phyloP scores from a whole-genome alignment of 2,797 vertebrate species.

The Lepus oiostolus region DNA sequence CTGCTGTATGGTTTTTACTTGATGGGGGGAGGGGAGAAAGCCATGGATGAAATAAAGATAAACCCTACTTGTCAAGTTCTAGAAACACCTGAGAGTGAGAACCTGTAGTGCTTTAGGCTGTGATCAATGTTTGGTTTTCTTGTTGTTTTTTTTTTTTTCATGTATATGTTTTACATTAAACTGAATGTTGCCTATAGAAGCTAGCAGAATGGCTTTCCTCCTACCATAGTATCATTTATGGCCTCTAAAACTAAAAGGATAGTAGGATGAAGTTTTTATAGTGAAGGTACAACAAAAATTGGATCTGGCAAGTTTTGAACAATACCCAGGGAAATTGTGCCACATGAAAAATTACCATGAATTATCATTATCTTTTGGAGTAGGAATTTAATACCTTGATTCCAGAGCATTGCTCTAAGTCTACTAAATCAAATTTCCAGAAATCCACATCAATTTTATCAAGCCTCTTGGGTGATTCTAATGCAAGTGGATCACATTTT shows the following conservation, averaged over 20 bases:
- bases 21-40: neutral
- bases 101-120: neutral
- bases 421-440: conserved; percentile 41
- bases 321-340: conserved; percentile 15
- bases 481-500: conserved; percentile 4
- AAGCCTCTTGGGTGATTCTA: conserved; percentile 30
- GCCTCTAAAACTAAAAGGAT: conserved; percentile 52
- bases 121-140: neutral
- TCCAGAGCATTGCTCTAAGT: conserved; percentile 45
- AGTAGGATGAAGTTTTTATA: neutral
- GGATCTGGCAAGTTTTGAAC: conserved; percentile 31
- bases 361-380: neutral
- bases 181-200: conserved; percentile 24
- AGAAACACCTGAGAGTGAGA: neutral
- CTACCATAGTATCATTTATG: neutral
- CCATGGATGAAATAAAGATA: conserved; percentile 1
- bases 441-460: conserved; percentile 29
- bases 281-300: conserved; percentile 14
- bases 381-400: conserved; percentile 33
- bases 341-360: conserved; percentile 37
- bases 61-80: neutral
- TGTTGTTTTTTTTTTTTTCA: neutral
- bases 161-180: neutral
- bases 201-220: conserved; percentile 22
- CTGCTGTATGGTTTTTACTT: neutral